Conservation (phyloP, 2,113 vertebrate species). For the Varanus komodoensis region DNA sequence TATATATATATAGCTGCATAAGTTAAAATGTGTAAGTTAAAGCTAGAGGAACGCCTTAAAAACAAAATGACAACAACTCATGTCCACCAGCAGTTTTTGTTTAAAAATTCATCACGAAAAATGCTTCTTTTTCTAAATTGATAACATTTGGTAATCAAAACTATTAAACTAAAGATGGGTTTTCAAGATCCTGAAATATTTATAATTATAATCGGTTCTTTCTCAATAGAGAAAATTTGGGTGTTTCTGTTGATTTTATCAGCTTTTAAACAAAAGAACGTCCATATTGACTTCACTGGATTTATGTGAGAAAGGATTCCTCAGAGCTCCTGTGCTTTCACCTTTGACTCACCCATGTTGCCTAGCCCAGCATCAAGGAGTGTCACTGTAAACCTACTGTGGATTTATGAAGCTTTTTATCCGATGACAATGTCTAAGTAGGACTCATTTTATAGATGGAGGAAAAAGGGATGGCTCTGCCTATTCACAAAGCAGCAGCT, state of each 20-base stretch:
- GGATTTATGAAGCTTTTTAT: background rate
- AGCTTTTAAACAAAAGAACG: background rate
- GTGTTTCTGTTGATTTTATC: background rate
- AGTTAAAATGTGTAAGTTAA: background rate
- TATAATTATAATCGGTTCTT: background rate
- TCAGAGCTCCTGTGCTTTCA: background rate
- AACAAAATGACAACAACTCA: background rate
- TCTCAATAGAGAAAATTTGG: background rate
- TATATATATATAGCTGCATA: too few relatives aligned
- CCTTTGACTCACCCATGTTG: slow-evolving; percentile 7
- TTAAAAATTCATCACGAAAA: background rate
- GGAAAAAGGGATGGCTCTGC: slow-evolving; percentile 5
- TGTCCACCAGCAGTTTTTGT: background rate
- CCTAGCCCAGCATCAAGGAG: background rate
- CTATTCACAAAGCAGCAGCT: background rate
- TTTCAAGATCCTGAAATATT: background rate
- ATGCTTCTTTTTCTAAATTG: background rate
- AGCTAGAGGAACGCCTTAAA: background rate
- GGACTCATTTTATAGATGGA: background rate
- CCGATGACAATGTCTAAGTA: slow-evolving; percentile 11
- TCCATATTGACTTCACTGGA: background rate
- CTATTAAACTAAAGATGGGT: background rate
- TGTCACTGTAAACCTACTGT: background rate
- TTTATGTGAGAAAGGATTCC: slow-evolving; percentile 22
- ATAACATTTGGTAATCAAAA: background rate